Conservation (phyloP, 2,113 vertebrate species). For the Crocuta crocuta region DNA sequence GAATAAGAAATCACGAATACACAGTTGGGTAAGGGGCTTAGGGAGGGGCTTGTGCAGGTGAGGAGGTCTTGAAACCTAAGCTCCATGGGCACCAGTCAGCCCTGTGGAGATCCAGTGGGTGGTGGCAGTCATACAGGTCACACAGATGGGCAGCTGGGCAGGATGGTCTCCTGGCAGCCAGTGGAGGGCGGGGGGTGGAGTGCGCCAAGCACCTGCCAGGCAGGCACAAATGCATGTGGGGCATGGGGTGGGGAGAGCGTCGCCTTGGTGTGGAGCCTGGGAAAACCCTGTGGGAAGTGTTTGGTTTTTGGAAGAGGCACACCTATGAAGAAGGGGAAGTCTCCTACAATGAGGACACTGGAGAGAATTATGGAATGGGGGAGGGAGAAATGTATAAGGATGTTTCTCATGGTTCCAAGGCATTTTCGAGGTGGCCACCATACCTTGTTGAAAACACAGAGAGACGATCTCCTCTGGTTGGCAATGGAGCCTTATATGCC, state of each 20-base stretch:
- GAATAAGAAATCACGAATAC: not conserved
- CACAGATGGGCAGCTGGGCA: not conserved
- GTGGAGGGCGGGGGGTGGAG: accelerated
- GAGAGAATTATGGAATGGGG: not conserved
- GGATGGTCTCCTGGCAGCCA: not conserved
- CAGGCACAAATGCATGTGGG: not conserved
- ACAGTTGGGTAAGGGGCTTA: not conserved
- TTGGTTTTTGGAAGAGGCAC: not conserved
- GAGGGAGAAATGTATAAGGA: not conserved
- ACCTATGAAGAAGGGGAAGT: too few species aligned
- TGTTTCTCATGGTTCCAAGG: not conserved
- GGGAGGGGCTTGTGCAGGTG: not conserved
- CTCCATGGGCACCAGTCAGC: not conserved
- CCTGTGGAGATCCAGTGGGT: not conserved
- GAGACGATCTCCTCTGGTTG: not conserved
- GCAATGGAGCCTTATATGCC: not conserved
- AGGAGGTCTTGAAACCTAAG: not conserved
- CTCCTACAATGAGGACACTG: accelerated
- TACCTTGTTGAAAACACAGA: not conserved
- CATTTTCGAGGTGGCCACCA: not conserved
- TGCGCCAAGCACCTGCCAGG: not conserved
- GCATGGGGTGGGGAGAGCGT: not conserved
- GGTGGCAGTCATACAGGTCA: too few species aligned
- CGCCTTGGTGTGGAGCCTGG: not conserved
- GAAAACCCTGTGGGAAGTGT: not conserved